Base-by-base conservation (phyloP, 2,888 invertebrate species). In the Actias luna region DNA sequence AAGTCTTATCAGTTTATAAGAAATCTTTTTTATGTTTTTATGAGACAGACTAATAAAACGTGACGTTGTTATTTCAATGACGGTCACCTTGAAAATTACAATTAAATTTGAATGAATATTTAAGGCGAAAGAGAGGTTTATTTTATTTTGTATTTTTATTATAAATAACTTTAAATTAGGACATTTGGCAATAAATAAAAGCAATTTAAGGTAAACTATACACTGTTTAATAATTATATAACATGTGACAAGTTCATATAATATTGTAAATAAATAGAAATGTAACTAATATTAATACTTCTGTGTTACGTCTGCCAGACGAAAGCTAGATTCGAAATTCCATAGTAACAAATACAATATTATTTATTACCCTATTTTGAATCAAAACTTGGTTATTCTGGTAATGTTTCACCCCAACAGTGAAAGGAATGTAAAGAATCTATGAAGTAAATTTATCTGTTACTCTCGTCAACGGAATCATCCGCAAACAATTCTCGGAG, bases 401-500 rank as follows among this genome's bases (percentile, higher is more conserved):
- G 7, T 29, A 55, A 55, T 29, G 29, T 55, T 55, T 3, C 55
- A n/a, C 55, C 55, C 29, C 55, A 27, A 29, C n/a, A n/a, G n/a
- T n/a, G 27, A n/a, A 29, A 29, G 55, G 29, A 55, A 55, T 55
- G n/a, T 5, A 55, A 55, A 55, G 55, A 55, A 55, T 55, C 55
- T 55, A n/a, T 55, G 55, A 29, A 55, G 55, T 55, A 29, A 29
- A 55, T 55, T 55, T 29, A 55, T 29, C 29, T 55, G 55, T 29
- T 29, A 55, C 55, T 55, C 55, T 29, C 55, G 29, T 55, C 55
- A 42, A 58, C 57, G 31, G 31, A 52, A 58, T 62, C 61, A 58
- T 57, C 42, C 8, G 5, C 61, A 62, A 50, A 62, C 60, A 46
- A 58, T 58, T 59, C 64, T 66, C 67, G 68, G 67, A 67, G 69